Base-by-base conservation (phyloP, 2,113 vertebrate genomes). In the Sciurus niger region DNA sequence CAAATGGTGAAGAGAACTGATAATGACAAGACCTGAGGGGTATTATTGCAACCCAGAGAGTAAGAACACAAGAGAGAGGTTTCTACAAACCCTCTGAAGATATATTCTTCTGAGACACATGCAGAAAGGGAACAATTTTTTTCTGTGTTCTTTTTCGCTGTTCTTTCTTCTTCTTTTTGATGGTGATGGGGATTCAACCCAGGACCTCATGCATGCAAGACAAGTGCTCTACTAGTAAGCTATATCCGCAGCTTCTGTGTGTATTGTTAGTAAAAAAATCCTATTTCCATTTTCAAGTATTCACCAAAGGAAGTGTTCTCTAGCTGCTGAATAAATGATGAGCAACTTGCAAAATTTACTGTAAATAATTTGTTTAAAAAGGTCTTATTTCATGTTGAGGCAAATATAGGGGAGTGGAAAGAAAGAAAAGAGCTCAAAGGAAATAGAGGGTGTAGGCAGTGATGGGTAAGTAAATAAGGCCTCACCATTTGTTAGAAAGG, bases 211-310 rank as follows among this genome's bases (percentile, higher is more conserved):
- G 60, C 60, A 63, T 28, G 60, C 24, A 25, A 63, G 60, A 24
- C 60, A 63, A 63, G 60, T 63, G 24, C 9, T 24, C 24, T 63
- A 11, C 60, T 63, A 4, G 24, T 63, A 11, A 28, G 60, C 60
- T 28, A 28, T 7, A 63, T 25, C 25, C 60, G 24, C 9, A 28
- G 60, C 60, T 28, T 25, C 60, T 63, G 6, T 34, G 48, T 68
- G 32, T 92, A 24, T 68, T 91, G 48, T 89, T 85, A 95, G n/a
- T 84, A 95, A 84, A 34, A 2, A 96, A 51, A 80, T n/a, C 12
- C 8, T 76, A 28, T 70, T 90, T 93, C 48, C 53, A 34, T 96
- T 60, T 89, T 70, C 18, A 68, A 93, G 7, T 28, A 58, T 72
- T 77, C 28, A 82, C 67, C 58, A 87, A 43, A 3, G 9, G 20